Base-by-base conservation (phyloP, 2,888 invertebrate species). In the Andrena dorsata region DNA sequence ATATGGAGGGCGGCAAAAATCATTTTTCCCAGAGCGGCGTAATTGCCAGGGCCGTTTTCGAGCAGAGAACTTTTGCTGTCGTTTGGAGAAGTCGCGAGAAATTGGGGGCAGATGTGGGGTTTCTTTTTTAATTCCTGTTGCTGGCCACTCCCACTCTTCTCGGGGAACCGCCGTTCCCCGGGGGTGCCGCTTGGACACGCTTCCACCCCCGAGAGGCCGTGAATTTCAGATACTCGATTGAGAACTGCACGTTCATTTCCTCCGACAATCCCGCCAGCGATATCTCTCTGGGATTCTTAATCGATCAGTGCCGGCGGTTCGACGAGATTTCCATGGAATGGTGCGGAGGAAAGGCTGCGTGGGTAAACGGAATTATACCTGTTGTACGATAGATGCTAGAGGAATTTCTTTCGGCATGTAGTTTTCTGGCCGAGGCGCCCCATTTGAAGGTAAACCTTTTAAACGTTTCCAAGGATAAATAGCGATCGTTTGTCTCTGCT, bases 211-310 rank as follows among this genome's bases (percentile, higher is more conserved):
- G 10, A 32, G 41, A 28, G 49, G 30, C 49, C 47, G 32, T 20
- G 49, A 60, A 35, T 81, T 76, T 81, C 83, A 68, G 82, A 64
- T 63, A 74, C 81, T 69, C 65, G 61, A 82, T 83, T 82, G 75
- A 83, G 74, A 83, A 63, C 81, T 77, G 77, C n/a, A 74, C 74
- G 61, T 82, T 77, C 82, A 83, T 83, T 83, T 83, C 82, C 83
- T 76, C 30, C 51, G 60, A 41, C 58, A 68, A 74, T 76, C 30
- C 60, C 49, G 8, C 63, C 61, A 41, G 47, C 68, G 71, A 80
- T 75, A 47, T 81, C 79, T 79, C 65, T 13, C 61, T 26, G 32
- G 65, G 60, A n/a, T 64, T 69, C 82, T 72, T 64, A 73, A 82
- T 82, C 82, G 82, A 81, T 82, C 47, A 53, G 4, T 1, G 49